phyloP scores from a whole-genome alignment of 2,797 vertebrate species.

The Cossypha dichroa region DNA sequence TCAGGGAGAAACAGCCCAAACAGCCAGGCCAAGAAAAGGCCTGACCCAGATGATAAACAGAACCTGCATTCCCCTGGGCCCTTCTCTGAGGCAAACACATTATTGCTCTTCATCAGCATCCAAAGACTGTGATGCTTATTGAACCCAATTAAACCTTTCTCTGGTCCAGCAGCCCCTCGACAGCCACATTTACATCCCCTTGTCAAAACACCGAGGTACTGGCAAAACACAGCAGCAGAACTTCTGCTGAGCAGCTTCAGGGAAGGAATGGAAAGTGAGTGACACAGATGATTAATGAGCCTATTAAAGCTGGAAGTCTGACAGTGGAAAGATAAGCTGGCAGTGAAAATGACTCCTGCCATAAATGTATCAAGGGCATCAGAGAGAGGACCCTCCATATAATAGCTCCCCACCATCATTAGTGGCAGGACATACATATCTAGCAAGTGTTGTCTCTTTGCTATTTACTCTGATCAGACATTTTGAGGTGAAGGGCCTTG shows the following conservation, averaged over 20 bases:
- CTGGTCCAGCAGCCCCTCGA: neutral
- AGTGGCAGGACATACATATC: constrained; percentile 1
- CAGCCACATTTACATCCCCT: constrained; percentile 32
- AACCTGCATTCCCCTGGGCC: neutral
- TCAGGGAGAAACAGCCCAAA: neutral
- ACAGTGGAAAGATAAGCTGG: constrained; percentile 62
- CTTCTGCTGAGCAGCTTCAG: constrained; percentile 49
- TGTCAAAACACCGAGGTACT: constrained; percentile 28
- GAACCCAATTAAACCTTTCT: constrained; percentile 43
- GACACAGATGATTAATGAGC: constrained; percentile 69
- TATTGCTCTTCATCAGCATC: constrained; percentile 15
- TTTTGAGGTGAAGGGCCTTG: constrained; percentile 40
- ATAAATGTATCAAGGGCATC: constrained; percentile 52
- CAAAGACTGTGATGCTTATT: neutral
- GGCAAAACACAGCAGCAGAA: constrained; percentile 44
- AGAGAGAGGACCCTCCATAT: constrained; percentile 4
- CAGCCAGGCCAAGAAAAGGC: neutral
- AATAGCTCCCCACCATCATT: constrained; percentile 29
- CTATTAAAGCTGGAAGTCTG: constrained; percentile 62
- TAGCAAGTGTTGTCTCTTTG: neutral
- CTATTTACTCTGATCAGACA: neutral
- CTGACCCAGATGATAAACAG: neutral
- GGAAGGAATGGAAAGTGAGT: constrained; percentile 49
- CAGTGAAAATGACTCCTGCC: constrained; percentile 59
- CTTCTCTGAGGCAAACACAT: neutral